Conservation (phyloP, 2,797 vertebrate species). For the Dendrocincla tyrannina region DNA sequence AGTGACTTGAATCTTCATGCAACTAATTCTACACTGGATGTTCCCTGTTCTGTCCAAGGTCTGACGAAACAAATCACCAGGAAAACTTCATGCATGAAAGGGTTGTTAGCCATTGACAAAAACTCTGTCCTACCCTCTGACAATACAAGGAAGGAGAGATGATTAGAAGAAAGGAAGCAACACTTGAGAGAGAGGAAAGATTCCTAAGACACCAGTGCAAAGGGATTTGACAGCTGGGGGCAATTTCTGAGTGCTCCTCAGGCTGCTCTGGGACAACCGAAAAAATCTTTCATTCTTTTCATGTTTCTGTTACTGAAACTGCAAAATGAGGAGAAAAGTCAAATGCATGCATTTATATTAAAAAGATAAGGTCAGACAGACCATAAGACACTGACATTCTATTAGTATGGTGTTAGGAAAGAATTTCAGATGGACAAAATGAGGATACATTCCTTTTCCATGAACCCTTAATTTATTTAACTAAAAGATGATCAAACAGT, state of each 20-base stretch:
- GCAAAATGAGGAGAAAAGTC: not conserved
- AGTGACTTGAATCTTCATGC: not conserved
- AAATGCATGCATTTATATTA: not conserved
- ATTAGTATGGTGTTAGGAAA: not conserved
- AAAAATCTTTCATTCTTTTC: not conserved
- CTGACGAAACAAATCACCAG: not conserved
- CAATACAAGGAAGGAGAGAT: not conserved
- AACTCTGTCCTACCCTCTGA: not conserved
- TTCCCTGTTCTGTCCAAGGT: not conserved
- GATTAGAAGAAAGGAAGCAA: not conserved
- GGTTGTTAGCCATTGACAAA: not conserved
- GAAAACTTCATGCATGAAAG: not conserved
- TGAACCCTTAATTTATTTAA: not conserved
- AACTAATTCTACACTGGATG: not conserved
- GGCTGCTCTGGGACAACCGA: not conserved
- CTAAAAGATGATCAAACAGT: not conserved
- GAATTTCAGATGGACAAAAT: not conserved
- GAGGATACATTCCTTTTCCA: not conserved
- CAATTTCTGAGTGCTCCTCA: not conserved
- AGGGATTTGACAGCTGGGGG: not conserved
- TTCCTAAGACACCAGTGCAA: not conserved
- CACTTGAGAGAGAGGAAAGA: not conserved
- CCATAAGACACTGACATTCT: not conserved
- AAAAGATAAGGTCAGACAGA: not conserved
- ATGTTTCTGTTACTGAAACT: not conserved